A percentile compares a stretch with the other conserved stretches of the same genome.
These are phyloP conservation scores for Monoplex corrugatus DNA, from an alignment of 2,888 invertebrate genomes.

Conservation along the genomic window DNA sequence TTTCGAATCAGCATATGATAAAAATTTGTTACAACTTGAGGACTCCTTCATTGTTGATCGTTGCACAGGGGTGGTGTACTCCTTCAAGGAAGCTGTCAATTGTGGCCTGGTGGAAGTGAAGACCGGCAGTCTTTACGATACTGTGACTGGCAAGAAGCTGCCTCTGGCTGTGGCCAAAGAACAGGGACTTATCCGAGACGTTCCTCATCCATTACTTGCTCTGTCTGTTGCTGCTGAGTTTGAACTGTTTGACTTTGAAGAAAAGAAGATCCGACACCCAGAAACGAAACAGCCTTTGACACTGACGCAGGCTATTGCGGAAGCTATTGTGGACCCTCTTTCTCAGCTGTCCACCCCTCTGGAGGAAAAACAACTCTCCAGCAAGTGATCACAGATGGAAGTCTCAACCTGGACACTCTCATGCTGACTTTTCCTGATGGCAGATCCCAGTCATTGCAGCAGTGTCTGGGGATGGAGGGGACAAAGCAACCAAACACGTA, in stretches of 20 bases:
- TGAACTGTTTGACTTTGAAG: constrained; percentile 87
- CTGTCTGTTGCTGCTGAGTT: constrained; percentile 58
- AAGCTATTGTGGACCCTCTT: constrained; percentile 72
- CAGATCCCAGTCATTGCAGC: constrained; percentile 53
- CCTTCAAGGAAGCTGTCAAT: constrained; percentile 86
- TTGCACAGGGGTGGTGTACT: constrained; percentile 56
- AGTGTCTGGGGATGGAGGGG: constrained; percentile 53
- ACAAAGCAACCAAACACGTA: constrained; percentile 40
- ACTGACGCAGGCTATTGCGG: constrained; percentile 88
- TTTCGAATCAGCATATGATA: constrained; percentile 56
- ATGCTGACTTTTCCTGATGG: constrained; percentile 58
- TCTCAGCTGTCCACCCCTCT: constrained; percentile 83
- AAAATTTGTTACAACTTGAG: constrained; percentile 51
- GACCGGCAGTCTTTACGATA: constrained; percentile 81
- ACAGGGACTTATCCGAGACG: constrained; percentile 58
- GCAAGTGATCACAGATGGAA: constrained; percentile 59
- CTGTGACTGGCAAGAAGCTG: constrained; percentile 81
- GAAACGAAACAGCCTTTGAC: constrained; percentile 86
- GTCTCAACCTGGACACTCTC: constrained; percentile 58
- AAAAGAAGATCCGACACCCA: constrained; percentile 58
- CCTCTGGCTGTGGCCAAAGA: constrained; percentile 55
- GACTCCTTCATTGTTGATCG: constrained; percentile 59
- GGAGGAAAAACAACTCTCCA: constrained; percentile 55
- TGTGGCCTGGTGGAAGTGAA: constrained; percentile 90
- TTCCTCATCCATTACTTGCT: constrained; percentile 58